Evolutionary conservation across 2,113 vertebrate genomes (phyloP).

Genomic region (Loxodonta africana): DNA sequence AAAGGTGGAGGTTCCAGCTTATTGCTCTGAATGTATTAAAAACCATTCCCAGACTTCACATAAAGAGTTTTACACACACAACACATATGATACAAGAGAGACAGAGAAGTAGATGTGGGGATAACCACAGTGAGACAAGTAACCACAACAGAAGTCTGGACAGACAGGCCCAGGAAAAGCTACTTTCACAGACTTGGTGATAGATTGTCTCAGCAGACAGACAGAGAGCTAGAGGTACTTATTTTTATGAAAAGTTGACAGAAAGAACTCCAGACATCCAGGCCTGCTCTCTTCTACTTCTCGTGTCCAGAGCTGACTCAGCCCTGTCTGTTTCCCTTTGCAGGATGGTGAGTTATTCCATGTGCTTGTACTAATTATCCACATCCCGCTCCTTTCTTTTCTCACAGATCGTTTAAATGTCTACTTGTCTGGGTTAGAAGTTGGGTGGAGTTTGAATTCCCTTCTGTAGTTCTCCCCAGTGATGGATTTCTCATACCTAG

Average conservation of each 20-base stretch:
- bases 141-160: conserved; percentile 85
- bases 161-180: conserved; percentile 77
- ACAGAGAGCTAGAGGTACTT: conserved; percentile 79
- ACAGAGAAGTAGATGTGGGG: conserved; percentile 82
- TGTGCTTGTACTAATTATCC: conserved; percentile 68
- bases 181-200: conserved; percentile 77
- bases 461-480: conserved; percentile 48
- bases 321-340: conserved; percentile 70
- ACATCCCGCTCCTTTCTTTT: conserved; percentile 72
- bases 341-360: conserved; percentile 72
- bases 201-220: conserved; percentile 80
- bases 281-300: conserved; percentile 68
- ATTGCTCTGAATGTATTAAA: conserved; percentile 80
- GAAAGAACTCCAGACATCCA: conserved; percentile 81
- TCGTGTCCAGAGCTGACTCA: conserved; percentile 77
- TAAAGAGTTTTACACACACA: conserved; percentile 84
- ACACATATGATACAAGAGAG: conserved; percentile 82
- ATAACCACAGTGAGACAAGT: conserved; percentile 85
- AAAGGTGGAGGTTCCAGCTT: conserved; percentile 80
- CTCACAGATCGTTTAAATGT: conserved; percentile 83
- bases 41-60: conserved; percentile 82
- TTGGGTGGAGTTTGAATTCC: conserved; percentile 64
- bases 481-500: conserved; percentile 73
- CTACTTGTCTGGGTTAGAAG: conserved; percentile 79
- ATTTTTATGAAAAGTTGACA: conserved; percentile 80